phyloP scores from a whole-genome alignment of 2,888 invertebrate species.

The Tenodera sinensis region DNA sequence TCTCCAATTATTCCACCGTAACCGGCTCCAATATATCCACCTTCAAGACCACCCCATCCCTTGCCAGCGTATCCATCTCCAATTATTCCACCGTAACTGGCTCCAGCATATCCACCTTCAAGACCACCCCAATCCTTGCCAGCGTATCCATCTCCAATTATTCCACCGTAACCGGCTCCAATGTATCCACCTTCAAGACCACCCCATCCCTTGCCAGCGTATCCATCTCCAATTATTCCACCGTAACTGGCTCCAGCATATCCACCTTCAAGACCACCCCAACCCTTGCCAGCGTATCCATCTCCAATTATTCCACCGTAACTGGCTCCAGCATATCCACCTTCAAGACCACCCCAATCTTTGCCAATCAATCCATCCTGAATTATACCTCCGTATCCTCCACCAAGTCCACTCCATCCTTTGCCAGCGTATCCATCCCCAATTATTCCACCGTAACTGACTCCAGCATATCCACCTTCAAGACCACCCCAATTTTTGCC shows the following conservation, averaged over 20 bases:
- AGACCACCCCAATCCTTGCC: neutral
- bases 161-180: too few species aligned
- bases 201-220: neutral
- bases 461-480: neutral
- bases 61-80: neutral
- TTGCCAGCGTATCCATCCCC: neutral
- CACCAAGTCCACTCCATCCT: neutral
- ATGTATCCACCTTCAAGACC: neutral
- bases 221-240: neutral
- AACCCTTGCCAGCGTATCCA: neutral
- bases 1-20: neutral
- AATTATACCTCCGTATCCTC: neutral
- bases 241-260: too few species aligned
- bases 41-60: neutral
- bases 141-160: neutral
- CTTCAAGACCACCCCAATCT: neutral
- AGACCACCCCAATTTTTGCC: neutral
- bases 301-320: too few species aligned
- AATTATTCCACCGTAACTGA: neutral
- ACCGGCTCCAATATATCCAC: too few species aligned
- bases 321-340: too few species aligned
- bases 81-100: neutral
- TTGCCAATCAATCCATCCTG: neutral
- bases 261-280: neutral
- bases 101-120: neutral